A percentile compares a stretch with the other conserved stretches of the same genome.
phyloP scores from a whole-genome alignment of 2,888 invertebrate species.

The Schrankia costaestrigalis region DNA sequence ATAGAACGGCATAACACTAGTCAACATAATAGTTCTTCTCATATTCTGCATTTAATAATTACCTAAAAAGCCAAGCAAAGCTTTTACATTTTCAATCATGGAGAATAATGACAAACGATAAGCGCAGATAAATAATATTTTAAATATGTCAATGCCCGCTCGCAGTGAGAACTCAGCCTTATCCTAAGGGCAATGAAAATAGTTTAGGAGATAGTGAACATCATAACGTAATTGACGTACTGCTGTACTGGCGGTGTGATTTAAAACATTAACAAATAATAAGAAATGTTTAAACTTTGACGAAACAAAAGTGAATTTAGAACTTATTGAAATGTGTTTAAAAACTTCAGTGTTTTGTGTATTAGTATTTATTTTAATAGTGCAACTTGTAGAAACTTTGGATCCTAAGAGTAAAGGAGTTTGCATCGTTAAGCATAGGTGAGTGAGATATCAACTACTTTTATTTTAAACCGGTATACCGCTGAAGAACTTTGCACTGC shows the following conservation, averaged over 20 bases:
- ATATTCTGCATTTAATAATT: too few species aligned
- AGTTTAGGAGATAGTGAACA: slow-evolving; percentile 38
- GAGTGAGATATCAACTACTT: background rate
- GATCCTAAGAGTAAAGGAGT: slow-evolving; percentile 41
- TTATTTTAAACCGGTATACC: background rate
- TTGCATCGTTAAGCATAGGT: slow-evolving; percentile 46
- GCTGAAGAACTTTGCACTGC: background rate
- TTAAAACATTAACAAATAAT: background rate
- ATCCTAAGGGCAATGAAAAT: slow-evolving; percentile 33
- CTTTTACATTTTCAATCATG: too few species aligned
- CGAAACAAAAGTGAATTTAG: background rate
- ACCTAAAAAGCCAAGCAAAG: too few species aligned
- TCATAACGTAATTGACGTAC: slow-evolving; percentile 33
- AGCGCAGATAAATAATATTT: background rate
- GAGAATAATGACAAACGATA: too few species aligned
- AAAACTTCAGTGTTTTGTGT: slow-evolving; percentile 27
- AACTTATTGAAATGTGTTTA: slow-evolving; percentile 22
- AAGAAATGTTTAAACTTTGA: slow-evolving; percentile 7
- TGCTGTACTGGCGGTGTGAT: slow-evolving; percentile 32
- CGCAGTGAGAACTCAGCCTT: slow-evolving; percentile 15
- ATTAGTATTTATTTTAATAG: slow-evolving; percentile 18
- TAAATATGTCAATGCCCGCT: too few species aligned
- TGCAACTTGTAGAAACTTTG: slow-evolving; percentile 25
- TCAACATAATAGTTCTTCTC: too few species aligned
- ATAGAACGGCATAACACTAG: too few species aligned